Evolutionary conservation across 2,888 invertebrate genomes (phyloP).

Genomic region (Phlogophora meticulosa): DNA sequence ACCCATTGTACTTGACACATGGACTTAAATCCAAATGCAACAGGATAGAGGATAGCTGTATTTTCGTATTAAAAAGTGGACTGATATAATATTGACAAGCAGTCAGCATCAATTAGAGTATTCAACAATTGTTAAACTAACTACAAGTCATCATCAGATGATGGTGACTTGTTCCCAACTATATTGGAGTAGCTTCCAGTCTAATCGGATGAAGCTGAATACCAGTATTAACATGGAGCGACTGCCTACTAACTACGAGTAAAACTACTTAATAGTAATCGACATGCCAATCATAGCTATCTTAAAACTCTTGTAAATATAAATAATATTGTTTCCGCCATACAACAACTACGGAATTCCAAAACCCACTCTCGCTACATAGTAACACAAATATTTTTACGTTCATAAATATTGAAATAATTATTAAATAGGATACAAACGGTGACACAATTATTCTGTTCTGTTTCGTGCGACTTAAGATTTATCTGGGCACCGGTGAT

Average conservation of each 20-base stretch:
- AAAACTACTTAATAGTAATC: neutral
- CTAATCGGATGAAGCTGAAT: too few species aligned
- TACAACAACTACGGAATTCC: neutral
- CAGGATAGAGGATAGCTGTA: too few species aligned
- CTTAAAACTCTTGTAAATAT: neutral
- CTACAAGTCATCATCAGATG: too few species aligned
- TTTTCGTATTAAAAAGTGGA: neutral
- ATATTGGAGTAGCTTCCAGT: too few species aligned
- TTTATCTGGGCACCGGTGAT: conserved; percentile 72
- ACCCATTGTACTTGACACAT: too few species aligned
- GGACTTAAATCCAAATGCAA: too few species aligned
- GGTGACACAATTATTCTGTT: conserved; percentile 69
- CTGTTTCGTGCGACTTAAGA: conserved; percentile 73
- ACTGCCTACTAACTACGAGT: too few species aligned
- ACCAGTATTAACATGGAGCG: too few species aligned
- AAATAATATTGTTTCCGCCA: conserved; percentile 1
- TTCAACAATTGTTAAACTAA: too few species aligned
- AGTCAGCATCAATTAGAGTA: neutral
- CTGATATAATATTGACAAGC: neutral
- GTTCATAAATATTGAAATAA: conserved; percentile 54
- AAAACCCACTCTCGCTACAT: conserved; percentile 15
- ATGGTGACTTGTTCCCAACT: too few species aligned
- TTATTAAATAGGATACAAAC: conserved; percentile 63
- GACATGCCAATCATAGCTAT: neutral
- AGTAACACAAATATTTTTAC: conserved; percentile 38